Conservation (phyloP, 2,888 invertebrate genomes). For the Thecocarcelia acutangulata region DNA sequence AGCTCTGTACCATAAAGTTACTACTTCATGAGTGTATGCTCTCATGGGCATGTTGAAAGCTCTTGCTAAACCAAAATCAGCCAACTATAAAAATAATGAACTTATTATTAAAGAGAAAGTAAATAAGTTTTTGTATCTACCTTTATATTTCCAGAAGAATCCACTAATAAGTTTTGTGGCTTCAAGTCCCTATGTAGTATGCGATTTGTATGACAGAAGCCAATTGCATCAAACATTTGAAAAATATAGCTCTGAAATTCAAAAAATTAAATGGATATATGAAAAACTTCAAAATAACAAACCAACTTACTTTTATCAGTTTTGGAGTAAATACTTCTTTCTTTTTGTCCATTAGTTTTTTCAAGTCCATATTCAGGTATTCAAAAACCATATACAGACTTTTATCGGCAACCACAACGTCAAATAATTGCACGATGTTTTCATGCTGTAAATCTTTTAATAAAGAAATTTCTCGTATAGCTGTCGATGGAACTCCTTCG, state of each 20-base stretch:
- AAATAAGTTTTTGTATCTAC: conserved; percentile 54
- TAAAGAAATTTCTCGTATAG: conserved; percentile 96
- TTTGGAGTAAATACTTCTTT: conserved; percentile 85
- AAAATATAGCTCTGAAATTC: conserved; percentile 87
- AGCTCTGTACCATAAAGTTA: conserved; percentile 98
- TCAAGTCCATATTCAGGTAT: conserved; percentile 95
- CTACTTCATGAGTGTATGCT: conserved; percentile 97
- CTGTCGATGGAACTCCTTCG: conserved; percentile 98
- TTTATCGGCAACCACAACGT: conserved; percentile 92
- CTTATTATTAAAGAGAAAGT: not conserved
- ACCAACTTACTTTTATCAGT: conserved; percentile 85
- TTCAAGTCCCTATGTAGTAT: conserved; percentile 96
- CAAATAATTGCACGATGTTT: conserved; percentile 93
- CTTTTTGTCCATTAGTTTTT: conserved; percentile 90
- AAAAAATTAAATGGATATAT: not conserved
- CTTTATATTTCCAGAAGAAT: conserved; percentile 92
- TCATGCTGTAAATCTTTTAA: conserved; percentile 94
- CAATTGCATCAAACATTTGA: conserved; percentile 93
- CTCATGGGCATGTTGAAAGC: conserved; percentile 95
- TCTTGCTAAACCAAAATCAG: conserved; percentile 97
- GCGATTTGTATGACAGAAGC: conserved; percentile 94
- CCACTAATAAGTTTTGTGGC: conserved; percentile 97
- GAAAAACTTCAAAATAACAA: not conserved
- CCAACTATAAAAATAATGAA: conserved; percentile 80
- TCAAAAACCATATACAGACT: conserved; percentile 97